These are phyloP conservation scores for Leiothrix lutea DNA, from an alignment of 2,113 vertebrate genomes.

Conservation along the genomic window DNA sequence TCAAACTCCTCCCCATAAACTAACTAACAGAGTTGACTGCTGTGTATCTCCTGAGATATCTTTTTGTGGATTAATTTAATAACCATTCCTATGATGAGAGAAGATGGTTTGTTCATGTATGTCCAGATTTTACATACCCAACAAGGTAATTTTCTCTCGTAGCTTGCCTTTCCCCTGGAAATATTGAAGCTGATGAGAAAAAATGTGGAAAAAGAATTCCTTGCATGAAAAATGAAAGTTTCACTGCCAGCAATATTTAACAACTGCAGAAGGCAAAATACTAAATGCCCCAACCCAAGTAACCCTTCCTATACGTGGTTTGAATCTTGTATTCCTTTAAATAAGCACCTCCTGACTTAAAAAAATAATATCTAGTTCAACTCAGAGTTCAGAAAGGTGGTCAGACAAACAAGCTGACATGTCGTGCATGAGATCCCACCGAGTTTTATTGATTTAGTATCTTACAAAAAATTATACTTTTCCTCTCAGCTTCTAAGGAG, in stretches of 20 bases:
- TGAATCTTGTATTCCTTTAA: neutral
- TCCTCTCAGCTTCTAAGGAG: neutral
- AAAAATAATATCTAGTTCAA: neutral
- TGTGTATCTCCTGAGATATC: neutral
- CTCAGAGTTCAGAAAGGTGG: neutral
- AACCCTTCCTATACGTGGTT: neutral
- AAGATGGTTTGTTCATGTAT: neutral
- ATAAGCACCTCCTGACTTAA: neutral
- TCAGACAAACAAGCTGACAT: neutral
- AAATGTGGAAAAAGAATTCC: neutral
- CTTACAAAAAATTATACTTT: neutral
- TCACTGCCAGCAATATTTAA: neutral
- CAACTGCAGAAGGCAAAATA: neutral
- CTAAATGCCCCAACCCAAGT: neutral
- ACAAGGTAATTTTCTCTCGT: neutral
- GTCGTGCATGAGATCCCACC: fast-evolving
- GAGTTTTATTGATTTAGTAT: neutral
- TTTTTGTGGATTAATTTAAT: neutral
- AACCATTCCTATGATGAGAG: neutral
- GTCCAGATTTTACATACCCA: neutral
- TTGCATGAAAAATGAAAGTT: neutral
- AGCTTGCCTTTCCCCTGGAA: neutral
- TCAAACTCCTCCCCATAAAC: neutral
- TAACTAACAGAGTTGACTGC: neutral
- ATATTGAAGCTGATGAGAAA: neutral